These are phyloP conservation scores for Megalopta genalis DNA, from an alignment of 1,140 invertebrate genomes.

Conservation along the genomic window DNA sequence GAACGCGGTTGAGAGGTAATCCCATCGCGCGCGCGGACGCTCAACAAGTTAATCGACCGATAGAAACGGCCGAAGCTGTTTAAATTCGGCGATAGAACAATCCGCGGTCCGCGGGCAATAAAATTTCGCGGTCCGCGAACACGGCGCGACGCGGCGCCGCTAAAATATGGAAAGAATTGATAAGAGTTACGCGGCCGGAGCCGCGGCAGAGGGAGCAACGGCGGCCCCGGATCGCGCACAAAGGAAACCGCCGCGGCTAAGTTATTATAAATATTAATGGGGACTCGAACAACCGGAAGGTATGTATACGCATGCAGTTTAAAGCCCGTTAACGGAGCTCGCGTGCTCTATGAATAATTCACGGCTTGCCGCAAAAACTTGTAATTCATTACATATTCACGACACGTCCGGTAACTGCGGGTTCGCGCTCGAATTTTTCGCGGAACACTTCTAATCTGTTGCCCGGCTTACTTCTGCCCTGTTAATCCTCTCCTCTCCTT, in stretches of 20 bases:
- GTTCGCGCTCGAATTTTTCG: conserved; percentile 35
- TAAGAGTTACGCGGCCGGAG: conserved; percentile 17
- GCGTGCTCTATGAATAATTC: conserved; percentile 45
- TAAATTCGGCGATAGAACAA: background rate
- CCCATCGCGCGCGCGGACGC: too few relatives aligned
- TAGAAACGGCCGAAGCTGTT: background rate
- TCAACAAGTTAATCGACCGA: background rate
- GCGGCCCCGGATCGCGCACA: background rate
- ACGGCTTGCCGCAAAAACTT: conserved; percentile 25
- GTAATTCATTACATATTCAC: conserved; percentile 40
- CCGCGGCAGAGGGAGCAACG: too few relatives aligned
- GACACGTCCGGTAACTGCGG: conserved; percentile 24
- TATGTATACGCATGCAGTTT: conserved; percentile 21
- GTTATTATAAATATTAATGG: conserved; percentile 38
- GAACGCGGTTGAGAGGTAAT: too few relatives aligned
- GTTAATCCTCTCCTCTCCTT: too few relatives aligned
- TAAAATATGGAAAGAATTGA: conserved; percentile 16
- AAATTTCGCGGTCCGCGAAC: background rate
- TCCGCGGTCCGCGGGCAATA: too few relatives aligned
- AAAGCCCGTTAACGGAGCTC: conserved; percentile 35
- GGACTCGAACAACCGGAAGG: conserved; percentile 1
- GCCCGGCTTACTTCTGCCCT: background rate
- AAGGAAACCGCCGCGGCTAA: background rate
- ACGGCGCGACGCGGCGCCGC: background rate
- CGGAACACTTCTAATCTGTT: background rate